Conservation (phyloP, 2,797 vertebrate genomes). For the Premnoplex brunnescens region DNA sequence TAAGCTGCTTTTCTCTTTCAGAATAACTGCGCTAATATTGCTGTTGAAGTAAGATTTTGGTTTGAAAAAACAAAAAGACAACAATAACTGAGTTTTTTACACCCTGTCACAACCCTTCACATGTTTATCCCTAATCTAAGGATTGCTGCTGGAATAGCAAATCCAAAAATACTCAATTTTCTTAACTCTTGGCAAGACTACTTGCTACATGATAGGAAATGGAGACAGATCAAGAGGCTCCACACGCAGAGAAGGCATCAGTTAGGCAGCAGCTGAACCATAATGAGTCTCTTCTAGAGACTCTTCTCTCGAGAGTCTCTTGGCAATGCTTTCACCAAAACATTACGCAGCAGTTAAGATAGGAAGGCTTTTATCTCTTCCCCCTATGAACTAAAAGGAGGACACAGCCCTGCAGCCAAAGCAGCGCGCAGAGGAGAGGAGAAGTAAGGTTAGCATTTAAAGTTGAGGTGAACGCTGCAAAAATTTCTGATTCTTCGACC, state of each 20-base stretch:
- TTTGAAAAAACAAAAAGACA: fast-evolving
- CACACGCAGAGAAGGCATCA: not conserved
- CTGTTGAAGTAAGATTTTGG: not conserved
- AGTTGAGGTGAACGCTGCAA: not conserved
- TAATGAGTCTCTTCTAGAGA: not conserved
- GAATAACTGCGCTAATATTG: not conserved
- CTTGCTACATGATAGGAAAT: not conserved
- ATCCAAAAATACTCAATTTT: not conserved
- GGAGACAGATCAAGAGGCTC: not conserved
- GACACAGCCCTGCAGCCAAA: not conserved
- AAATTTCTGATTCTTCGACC: not conserved
- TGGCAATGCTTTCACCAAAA: not conserved
- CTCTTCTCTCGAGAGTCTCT: not conserved
- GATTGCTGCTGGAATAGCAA: not conserved
- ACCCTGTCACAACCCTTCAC: not conserved
- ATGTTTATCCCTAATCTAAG: not conserved
- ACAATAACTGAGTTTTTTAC: not conserved
- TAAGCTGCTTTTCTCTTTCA: not conserved
- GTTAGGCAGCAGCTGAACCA: not conserved
- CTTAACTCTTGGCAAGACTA: not conserved
- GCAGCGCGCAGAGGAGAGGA: not conserved
- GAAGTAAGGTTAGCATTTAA: not conserved
- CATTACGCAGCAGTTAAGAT: not conserved
- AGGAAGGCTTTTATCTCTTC: not conserved
- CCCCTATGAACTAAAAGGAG: not conserved